Base-by-base conservation (phyloP, 2,797 vertebrate species). In the Hylomyscus alleni region DNA sequence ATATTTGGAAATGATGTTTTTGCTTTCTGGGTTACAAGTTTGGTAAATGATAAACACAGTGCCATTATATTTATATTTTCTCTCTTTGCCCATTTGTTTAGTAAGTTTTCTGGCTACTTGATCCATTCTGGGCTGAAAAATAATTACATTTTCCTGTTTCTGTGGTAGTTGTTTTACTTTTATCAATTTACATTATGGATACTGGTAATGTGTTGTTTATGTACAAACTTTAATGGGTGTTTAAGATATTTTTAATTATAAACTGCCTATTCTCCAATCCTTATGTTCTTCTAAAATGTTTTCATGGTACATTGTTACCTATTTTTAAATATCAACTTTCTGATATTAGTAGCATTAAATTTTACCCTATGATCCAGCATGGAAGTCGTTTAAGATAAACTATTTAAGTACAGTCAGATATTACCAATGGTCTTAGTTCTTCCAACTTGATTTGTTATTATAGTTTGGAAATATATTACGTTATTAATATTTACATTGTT, bases 391-490 rank as follows among this genome's bases (percentile, higher is more conserved):
- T 81, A 3, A 7, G 20, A 56, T 52, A 90, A 20, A 9, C 31
- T 76, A 47, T 62, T 94, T 72, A 89, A 17, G 14, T 37, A 81
- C 44, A 29, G 29, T 84, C 47, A 50, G 37, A 17, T 6, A 19
- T 76, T 10, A 89, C n/a, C 67, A 37, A 47, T 8, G 7, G 14
- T 56, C 37, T 96, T 80, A 50, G 6, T 96, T 93, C 22, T 77
- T 3, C 44, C 34, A 29, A 10, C 26, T 80, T 75, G 37, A 75
- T 37, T 94, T 77, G 65, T 84, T 88, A 26, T 73, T 34, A 8
- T 77, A 47, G 60, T 90, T 94, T 94, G 11, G 29, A 84, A 93
- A 44, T 56, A 75, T 60, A 88, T 76, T 72, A 37, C 69, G 8
- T 58, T 91, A 19, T 83, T 47, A 77, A 58, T 62, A 44, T 82